These are phyloP conservation scores for Scaptomyza hsui DNA, from an alignment of 1,140 invertebrate genomes.

Conservation along the genomic window DNA sequence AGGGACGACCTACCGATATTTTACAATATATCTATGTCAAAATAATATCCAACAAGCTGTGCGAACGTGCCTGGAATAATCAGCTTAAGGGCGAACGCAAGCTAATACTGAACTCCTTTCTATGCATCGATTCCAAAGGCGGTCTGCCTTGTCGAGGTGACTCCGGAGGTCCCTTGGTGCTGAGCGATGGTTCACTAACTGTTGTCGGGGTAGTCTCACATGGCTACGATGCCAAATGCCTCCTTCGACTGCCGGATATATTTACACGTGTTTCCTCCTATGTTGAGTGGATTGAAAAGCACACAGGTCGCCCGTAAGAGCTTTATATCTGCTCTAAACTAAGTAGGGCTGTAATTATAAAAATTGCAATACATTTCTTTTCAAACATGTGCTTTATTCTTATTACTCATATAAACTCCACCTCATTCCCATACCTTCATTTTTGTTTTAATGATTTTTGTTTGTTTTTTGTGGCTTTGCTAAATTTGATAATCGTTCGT, in stretches of 20 bases:
- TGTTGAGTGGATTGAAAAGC: constrained; percentile 40
- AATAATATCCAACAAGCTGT: constrained; percentile 49
- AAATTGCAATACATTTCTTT: constrained; percentile 51
- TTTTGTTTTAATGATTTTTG: constrained; percentile 33
- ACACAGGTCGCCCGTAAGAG: constrained; percentile 11
- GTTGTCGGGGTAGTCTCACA: constrained; percentile 61
- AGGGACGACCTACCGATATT: neutral
- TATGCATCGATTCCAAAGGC: constrained; percentile 44
- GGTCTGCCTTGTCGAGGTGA: constrained; percentile 61
- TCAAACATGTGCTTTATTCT: constrained; percentile 82
- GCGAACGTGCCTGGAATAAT: constrained; percentile 48
- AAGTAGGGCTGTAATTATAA: too few relatives aligned
- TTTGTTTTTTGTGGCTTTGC: constrained; percentile 71
- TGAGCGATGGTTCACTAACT: constrained; percentile 40
- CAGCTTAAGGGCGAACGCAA: constrained; percentile 27
- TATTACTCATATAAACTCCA: constrained; percentile 78
- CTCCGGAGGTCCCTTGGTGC: constrained; percentile 55
- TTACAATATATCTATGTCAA: constrained; percentile 41
- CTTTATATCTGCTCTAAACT: too few relatives aligned
- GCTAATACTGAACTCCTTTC: constrained; percentile 23
- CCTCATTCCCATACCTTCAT: constrained; percentile 36
- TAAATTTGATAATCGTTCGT: constrained; percentile 65
- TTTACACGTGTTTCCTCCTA: constrained; percentile 43
- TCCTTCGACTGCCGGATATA: constrained; percentile 46
- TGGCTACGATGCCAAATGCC: constrained; percentile 47